phyloP scores from a whole-genome alignment of 2,797 vertebrate species.

The Pitangus sulphuratus region DNA sequence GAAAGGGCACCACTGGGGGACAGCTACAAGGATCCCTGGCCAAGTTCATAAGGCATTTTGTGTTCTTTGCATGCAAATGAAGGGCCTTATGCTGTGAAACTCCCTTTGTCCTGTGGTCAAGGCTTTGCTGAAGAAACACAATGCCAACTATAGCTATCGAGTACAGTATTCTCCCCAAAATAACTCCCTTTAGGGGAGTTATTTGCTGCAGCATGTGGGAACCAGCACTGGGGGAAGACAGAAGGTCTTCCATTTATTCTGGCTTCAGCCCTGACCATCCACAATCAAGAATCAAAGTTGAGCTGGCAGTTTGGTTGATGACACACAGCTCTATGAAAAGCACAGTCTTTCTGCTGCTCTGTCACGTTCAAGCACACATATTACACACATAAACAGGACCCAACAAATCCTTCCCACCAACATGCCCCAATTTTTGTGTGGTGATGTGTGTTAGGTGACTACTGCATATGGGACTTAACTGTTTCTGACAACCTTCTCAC shows the following conservation, averaged over 20 bases:
- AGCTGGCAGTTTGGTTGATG: not conserved
- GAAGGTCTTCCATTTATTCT: not conserved
- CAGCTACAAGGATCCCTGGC: not conserved
- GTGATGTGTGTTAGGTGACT: not conserved
- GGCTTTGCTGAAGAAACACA: not conserved
- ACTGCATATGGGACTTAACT: not conserved
- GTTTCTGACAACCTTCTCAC: not conserved
- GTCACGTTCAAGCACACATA: not conserved
- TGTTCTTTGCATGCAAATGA: not conserved
- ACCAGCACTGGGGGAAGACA: not conserved
- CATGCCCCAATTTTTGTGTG: not conserved
- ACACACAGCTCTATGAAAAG: not conserved
- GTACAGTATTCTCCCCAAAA: not conserved
- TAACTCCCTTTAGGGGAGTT: not conserved
- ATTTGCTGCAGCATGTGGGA: not conserved
- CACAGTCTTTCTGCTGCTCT: not conserved
- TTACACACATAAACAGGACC: fast-evolving
- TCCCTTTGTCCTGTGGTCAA: not conserved
- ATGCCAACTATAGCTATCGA: not conserved
- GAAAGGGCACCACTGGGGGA: not conserved
- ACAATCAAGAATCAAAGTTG: not conserved
- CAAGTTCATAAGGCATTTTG: not conserved
- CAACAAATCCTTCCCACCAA: not conserved
- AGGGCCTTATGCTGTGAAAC: not conserved
- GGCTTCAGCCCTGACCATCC: not conserved